Evolutionary conservation across 1,140 invertebrate genomes (phyloP).

Genomic region (Lucilia cuprina): DNA sequence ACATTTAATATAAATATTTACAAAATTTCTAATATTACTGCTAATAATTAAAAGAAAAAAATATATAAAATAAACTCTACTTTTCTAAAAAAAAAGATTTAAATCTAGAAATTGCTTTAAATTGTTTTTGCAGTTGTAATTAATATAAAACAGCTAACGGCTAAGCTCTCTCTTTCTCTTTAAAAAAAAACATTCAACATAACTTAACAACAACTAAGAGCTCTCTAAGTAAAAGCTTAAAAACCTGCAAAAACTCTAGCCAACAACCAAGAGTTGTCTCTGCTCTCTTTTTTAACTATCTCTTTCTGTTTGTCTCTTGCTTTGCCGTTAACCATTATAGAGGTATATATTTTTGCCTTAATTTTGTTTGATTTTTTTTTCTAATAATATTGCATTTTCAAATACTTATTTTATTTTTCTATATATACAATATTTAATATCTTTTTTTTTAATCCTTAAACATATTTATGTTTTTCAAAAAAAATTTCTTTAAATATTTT

Average conservation of each 20-base stretch:
- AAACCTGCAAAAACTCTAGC: too few relatives aligned
- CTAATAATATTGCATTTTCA: not conserved
- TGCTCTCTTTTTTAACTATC: too few relatives aligned
- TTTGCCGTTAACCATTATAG: not conserved
- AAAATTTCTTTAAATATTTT: not conserved
- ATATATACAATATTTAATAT: too few relatives aligned
- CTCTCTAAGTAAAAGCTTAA: too few relatives aligned
- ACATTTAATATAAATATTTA: constrained; percentile 28
- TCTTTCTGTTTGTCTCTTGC: too few relatives aligned
- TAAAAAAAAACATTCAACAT: too few relatives aligned
- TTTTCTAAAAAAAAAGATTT: not conserved
- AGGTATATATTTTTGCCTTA: not conserved
- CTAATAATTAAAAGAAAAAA: not conserved
- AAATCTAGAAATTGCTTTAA: constrained; percentile 9
- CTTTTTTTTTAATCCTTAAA: not conserved
- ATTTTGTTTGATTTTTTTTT: not conserved
- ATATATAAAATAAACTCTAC: not conserved
- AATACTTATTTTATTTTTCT: not conserved
- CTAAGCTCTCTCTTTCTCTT: too few relatives aligned
- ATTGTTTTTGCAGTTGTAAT: not conserved
- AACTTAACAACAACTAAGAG: too few relatives aligned
- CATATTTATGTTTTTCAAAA: not conserved
- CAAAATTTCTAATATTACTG: not conserved
- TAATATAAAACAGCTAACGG: not conserved
- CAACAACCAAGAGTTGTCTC: too few relatives aligned